These are phyloP conservation scores for Nemurella pictetii DNA, from an alignment of 2,888 invertebrate species.

Conservation along the genomic window DNA sequence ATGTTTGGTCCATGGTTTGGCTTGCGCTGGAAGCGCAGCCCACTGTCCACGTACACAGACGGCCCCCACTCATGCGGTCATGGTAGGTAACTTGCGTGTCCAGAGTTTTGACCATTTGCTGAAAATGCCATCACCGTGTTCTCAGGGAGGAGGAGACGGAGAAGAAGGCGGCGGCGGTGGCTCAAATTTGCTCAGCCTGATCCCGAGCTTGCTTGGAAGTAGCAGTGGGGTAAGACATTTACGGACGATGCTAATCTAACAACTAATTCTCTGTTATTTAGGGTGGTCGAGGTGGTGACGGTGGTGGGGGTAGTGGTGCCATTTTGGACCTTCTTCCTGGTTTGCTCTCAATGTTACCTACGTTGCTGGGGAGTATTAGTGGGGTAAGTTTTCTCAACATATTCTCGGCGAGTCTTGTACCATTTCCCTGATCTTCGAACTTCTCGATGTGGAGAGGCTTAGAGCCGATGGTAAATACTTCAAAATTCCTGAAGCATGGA, in stretches of 20 bases:
- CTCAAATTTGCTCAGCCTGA: constrained; percentile 46
- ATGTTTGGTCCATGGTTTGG: no score
- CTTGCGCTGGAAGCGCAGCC: no score
- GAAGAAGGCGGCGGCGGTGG: constrained; percentile 50
- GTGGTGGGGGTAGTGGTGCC: constrained; percentile 5
- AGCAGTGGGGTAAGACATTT: constrained; percentile 48
- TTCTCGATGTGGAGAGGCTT: no score
- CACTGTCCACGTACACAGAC: no score
- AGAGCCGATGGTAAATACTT: no score
- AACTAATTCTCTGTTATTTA: neutral
- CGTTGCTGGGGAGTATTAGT: constrained; percentile 30
- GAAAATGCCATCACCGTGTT: no score
- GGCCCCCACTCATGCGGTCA: no score
- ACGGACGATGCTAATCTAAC: neutral
- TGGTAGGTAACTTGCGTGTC: no score
- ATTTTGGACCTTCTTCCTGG: neutral
- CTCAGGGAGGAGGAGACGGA: constrained; percentile 1
- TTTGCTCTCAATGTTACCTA: constrained; percentile 1
- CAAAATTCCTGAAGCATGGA: no score
- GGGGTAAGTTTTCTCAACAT: constrained; percentile 36
- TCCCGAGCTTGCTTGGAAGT: constrained; percentile 52
- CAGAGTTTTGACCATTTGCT: no score
- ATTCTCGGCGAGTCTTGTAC: no score
- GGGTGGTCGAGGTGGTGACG: neutral
- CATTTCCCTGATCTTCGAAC: no score